phyloP scores from a whole-genome alignment of 2,888 invertebrate species.

The Drosophila robusta region DNA sequence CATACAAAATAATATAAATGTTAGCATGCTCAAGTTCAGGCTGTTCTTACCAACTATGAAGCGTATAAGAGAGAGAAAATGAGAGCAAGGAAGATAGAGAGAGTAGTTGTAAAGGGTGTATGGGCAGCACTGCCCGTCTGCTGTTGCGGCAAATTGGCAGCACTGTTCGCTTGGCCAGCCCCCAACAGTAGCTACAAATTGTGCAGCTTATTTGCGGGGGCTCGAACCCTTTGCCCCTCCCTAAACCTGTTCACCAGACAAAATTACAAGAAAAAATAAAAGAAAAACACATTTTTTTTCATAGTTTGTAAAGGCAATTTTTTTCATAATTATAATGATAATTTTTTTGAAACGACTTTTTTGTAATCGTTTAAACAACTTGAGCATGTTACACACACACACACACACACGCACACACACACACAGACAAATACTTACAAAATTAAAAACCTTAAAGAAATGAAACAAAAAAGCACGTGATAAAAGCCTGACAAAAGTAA shows the following conservation, averaged over 20 bases:
- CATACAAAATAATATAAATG: conserved; percentile 29
- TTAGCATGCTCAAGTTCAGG: conserved; percentile 63
- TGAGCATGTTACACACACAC: conserved; percentile 68
- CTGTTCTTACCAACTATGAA: conserved; percentile 61
- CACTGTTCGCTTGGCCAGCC: conserved; percentile 14
- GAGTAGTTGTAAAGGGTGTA: conserved; percentile 9
- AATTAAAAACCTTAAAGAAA: conserved; percentile 19
- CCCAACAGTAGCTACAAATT: conserved; percentile 11
- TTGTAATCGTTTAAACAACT: conserved; percentile 57
- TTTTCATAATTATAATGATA: conserved; percentile 58
- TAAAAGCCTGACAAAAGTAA: conserved; percentile 35
- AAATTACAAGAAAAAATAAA: conserved; percentile 43
- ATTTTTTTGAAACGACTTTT: conserved; percentile 51
- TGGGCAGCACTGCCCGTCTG: conserved; percentile 1
- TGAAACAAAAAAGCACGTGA: conserved; percentile 43
- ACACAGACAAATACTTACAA: conserved; percentile 22
- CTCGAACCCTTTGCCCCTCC: conserved; percentile 20
- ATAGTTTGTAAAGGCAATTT: conserved; percentile 52
- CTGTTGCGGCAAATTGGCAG: conserved; percentile 14
- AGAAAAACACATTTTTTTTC: conserved; percentile 42
- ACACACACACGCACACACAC: conserved; percentile 27
- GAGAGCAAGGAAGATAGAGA: neutral
- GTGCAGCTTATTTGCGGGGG: conserved; percentile 38
- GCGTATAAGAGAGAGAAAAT: neutral
- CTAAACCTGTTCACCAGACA: conserved; percentile 38